phyloP scores from a whole-genome alignment of 2,888 invertebrate genomes.

The Miltochrista miniata region DNA sequence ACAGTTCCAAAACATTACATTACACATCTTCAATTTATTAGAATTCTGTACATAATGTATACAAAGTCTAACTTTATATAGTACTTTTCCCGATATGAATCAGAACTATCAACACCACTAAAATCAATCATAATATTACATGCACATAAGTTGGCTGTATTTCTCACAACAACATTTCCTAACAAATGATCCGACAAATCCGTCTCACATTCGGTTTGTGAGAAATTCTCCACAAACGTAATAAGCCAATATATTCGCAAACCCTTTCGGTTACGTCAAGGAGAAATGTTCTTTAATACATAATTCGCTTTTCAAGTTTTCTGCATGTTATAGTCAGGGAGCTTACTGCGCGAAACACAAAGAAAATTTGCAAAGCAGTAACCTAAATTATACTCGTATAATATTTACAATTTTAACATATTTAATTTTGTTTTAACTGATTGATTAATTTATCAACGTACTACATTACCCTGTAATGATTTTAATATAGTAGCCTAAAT shows the following conservation, averaged over 20 bases:
- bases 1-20: too few relatives aligned
- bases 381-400: too few relatives aligned
- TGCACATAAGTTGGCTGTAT: conserved; percentile 20
- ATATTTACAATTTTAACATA: too few relatives aligned
- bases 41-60: too few relatives aligned
- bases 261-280: conserved; percentile 31
- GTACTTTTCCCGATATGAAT: neutral
- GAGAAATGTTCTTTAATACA: conserved; percentile 29
- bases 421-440: too few relatives aligned
- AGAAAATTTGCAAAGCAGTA: neutral
- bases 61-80: too few relatives aligned
- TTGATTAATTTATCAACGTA: too few relatives aligned
- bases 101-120: conserved; percentile 19
- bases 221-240: conserved; percentile 26
- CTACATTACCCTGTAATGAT: too few relatives aligned
- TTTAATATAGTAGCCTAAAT: too few relatives aligned
- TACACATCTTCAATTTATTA: too few relatives aligned
- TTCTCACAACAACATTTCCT: conserved; percentile 22
- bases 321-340: conserved; percentile 12
- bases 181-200: conserved; percentile 34
- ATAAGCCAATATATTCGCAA: conserved; percentile 39
- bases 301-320: conserved; percentile 29
- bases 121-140: conserved; percentile 25
- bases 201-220: conserved; percentile 18
- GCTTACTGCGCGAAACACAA: neutral